Evolutionary conservation across 2,113 vertebrate species (phyloP).

Genomic region (Corynorhinus townsendii): DNA sequence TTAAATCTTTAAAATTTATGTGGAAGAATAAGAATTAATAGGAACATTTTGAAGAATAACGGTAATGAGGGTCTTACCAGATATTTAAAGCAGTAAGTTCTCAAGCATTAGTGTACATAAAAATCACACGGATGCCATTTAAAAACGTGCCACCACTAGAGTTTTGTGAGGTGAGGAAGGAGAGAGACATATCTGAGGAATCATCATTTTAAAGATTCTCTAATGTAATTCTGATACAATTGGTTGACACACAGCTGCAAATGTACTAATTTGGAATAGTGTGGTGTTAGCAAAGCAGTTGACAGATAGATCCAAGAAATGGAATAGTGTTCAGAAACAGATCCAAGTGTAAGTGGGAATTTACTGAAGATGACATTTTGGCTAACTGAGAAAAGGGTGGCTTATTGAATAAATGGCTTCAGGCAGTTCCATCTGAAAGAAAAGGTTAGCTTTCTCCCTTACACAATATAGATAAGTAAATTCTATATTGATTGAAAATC

Average conservation of each 20-base stretch:
- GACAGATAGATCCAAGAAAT: neutral
- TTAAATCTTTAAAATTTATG: neutral
- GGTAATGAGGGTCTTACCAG: neutral
- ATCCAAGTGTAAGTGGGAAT: neutral
- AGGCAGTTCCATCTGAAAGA: neutral
- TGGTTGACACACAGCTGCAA: neutral
- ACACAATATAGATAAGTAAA: neutral
- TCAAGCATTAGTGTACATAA: neutral
- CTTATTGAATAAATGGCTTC: neutral
- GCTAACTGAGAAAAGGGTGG: neutral
- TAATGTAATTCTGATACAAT: neutral
- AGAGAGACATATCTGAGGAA: neutral
- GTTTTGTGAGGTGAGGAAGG: neutral
- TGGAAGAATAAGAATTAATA: neutral
- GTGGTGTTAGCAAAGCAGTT: neutral
- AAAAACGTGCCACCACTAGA: neutral
- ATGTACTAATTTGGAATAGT: neutral
- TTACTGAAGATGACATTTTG: neutral
- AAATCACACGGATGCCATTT: neutral
- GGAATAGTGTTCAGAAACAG: neutral
- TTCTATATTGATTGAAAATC: neutral
- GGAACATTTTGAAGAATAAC: conserved; percentile 1
- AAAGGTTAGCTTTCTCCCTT: neutral
- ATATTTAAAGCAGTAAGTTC: neutral
- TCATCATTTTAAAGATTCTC: neutral